A percentile compares a stretch with the other conserved stretches of the same genome.
These are phyloP conservation scores for Margaritifera margaritifera DNA, from an alignment of 2,888 invertebrate genomes.

Conservation along the genomic window DNA sequence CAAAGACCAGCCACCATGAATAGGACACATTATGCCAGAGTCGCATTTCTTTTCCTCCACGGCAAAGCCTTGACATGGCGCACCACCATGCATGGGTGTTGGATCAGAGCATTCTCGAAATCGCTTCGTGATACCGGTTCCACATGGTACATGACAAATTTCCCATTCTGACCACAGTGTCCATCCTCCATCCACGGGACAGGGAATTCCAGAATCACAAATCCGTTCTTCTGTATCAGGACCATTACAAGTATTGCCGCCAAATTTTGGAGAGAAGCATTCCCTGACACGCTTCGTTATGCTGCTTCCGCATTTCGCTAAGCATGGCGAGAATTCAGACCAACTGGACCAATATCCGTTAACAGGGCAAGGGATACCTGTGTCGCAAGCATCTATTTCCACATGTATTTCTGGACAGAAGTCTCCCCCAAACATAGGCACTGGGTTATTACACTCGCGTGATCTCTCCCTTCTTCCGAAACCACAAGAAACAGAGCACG, in stretches of 20 bases:
- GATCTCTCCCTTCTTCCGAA: slow-evolving; percentile 11
- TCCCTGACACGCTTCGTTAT: slow-evolving; percentile 14
- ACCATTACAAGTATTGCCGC: slow-evolving; percentile 28
- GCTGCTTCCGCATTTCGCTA: slow-evolving; percentile 28
- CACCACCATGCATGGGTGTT: slow-evolving; percentile 26
- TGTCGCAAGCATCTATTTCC: slow-evolving; percentile 22
- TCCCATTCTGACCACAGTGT: slow-evolving; percentile 25
- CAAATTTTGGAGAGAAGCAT: slow-evolving; percentile 26
- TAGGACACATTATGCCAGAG: slow-evolving; percentile 19
- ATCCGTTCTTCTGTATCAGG: slow-evolving; percentile 10
- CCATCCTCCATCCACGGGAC: slow-evolving; percentile 39
- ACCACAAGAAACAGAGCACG: slow-evolving; percentile 26
- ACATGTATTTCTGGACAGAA: slow-evolving; percentile 16
- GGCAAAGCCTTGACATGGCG: slow-evolving; percentile 24
- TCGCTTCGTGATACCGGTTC: slow-evolving; percentile 19
- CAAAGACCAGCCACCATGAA: slow-evolving; percentile 29
- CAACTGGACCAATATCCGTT: slow-evolving; percentile 28
- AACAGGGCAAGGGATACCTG: slow-evolving; percentile 23
- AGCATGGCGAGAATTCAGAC: slow-evolving; percentile 21
- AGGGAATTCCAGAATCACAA: slow-evolving; percentile 25
- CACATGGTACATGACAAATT: slow-evolving; percentile 35
- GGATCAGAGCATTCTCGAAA: slow-evolving; percentile 30
- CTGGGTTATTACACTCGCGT: slow-evolving; percentile 24
- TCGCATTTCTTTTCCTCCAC: slow-evolving; percentile 20
- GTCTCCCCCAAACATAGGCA: slow-evolving; percentile 28